Evolutionary conservation across 2,797 vertebrate species (phyloP), one percentile per base, ranked within the genome.

Genomic region (Gouania willdenowi): DNA sequence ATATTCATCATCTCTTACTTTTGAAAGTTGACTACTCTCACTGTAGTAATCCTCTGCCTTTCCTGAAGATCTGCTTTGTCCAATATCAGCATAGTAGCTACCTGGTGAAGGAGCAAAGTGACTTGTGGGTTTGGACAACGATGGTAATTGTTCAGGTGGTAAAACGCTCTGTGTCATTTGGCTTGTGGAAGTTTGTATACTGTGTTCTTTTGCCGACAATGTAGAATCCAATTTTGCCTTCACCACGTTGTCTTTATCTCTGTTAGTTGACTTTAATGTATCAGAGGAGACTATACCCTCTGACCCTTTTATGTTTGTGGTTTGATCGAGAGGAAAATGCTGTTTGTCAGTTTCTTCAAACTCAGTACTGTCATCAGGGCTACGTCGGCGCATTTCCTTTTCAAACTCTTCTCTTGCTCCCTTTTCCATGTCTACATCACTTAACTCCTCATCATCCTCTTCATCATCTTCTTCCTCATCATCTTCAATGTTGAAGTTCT

Each of bases 341-440:
- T n/a, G n/a, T n/a, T n/a, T 30, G 40, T 37, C 41, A 42, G 66
- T 28, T 81, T 69, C 30, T 78, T 69, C 3, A 71, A 66, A 35
- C 26, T 84, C 71, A 20, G 76, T 31, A 5, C 41, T 26, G 16
- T 50, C 64, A 48, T 65, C 73, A 44, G 67, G 75, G 48, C 53
- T 41, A 23, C 33, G 60, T 39, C 85, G 88, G 23, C 82, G 81
- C 15, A 65, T 79, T 59, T 95, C 93, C 72, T 99, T 99, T 57
- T 99, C 95, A 11, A 95, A 92, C 47, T 87, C 88, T 64, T 99
- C 96, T 62, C 86, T 91, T 30, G 94, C 94, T 1, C 96, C 95
- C 57, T 99, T 99, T 67, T 99, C 96, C 60, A 94, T 44, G 71
- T 97, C 95, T 0, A 93, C 87, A 74, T 97, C 95, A 56, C 93